phyloP scores from a whole-genome alignment of 1,140 invertebrate species.

The Heliconius melpomene region DNA sequence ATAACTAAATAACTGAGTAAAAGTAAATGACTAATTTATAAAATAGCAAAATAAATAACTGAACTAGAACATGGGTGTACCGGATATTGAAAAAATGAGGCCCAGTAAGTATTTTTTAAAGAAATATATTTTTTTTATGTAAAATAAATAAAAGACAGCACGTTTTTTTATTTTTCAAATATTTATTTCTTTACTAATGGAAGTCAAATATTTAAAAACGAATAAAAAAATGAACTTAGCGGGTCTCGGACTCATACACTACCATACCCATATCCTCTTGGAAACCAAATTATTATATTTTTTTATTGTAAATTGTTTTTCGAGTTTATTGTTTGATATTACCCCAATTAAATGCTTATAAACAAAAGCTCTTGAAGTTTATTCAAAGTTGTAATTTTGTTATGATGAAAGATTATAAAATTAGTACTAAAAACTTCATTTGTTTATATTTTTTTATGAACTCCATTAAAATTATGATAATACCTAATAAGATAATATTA shows the following conservation, averaged over 20 bases:
- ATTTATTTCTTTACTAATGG: no score
- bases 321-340: no score
- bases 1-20: neutral
- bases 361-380: neutral
- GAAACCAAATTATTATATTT: neutral
- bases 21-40: neutral
- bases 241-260: no score
- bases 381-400: neutral
- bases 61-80: conserved; percentile 32
- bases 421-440: neutral
- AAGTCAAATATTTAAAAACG: no score
- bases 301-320: neutral
- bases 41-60: neutral
- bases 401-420: neutral
- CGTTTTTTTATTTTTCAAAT: no score
- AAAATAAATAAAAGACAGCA: no score
- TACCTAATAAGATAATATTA: neutral
- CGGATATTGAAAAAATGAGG: conserved; percentile 35
- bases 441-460: neutral
- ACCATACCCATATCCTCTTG: no score
- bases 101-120: conserved; percentile 38
- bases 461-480: neutral
- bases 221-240: no score
- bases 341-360: neutral
- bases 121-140: no score